phyloP scores from a whole-genome alignment of 1,140 invertebrate genomes.

The Diorhabda carinulata region DNA sequence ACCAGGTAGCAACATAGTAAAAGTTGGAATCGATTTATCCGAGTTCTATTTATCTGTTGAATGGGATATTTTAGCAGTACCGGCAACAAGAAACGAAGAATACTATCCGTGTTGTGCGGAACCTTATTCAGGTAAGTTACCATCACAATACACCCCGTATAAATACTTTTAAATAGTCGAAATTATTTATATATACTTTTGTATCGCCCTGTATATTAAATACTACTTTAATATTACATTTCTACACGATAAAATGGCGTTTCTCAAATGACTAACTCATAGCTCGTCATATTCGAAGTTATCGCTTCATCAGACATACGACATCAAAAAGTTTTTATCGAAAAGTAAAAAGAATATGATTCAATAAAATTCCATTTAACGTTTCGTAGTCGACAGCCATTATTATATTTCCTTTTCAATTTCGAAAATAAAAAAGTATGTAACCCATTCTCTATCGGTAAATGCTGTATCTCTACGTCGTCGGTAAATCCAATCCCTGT shows the following conservation, averaged over 20 bases:
- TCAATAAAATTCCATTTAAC: not conserved
- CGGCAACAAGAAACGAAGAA: slow-evolving; percentile 83
- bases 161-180: too few species aligned
- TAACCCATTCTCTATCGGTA: too few species aligned
- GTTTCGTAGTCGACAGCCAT: not conserved
- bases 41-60: slow-evolving; percentile 93
- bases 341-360: not conserved
- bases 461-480: too few species aligned
- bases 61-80: slow-evolving; percentile 91
- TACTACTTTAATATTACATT: too few species aligned
- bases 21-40: slow-evolving; percentile 81
- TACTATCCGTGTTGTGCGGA: slow-evolving; percentile 84
- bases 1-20: slow-evolving; percentile 71
- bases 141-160: not conserved
- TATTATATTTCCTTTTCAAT: too few species aligned
- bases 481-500: too few species aligned
- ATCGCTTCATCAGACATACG: not conserved
- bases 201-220: not conserved
- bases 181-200: not conserved
- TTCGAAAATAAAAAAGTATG: too few species aligned
- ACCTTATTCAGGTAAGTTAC: slow-evolving; percentile 69
- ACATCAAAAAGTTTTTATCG: too few species aligned
- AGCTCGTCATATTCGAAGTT: not conserved
- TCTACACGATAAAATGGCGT: too few species aligned
- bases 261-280: too few species aligned